A percentile compares a stretch with the other conserved stretches of the same genome.
Evolutionary conservation across 2,888 invertebrate species (phyloP).

Genomic region (Nomada hirtipes): DNA sequence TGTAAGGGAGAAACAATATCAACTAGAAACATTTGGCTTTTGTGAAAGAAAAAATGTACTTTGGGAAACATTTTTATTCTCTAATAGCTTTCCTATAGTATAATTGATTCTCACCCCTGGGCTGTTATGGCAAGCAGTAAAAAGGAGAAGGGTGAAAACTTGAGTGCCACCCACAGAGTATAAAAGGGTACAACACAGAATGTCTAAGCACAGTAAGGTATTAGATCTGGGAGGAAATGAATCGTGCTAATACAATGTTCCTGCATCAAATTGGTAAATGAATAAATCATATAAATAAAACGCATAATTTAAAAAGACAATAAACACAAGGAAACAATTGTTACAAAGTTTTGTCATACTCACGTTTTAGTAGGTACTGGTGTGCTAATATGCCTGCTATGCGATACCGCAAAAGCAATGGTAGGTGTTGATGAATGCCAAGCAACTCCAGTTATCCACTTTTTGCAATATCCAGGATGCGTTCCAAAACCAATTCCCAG

Average conservation of each 20-base stretch:
- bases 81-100: not conserved
- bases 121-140: slow-evolving; percentile 29
- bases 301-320: slow-evolving; percentile 13
- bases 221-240: slow-evolving; percentile 60
- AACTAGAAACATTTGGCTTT: not conserved
- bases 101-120: slow-evolving; percentile 23
- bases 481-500: slow-evolving; percentile 97
- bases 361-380: slow-evolving; percentile 73
- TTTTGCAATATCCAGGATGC: slow-evolving; percentile 95
- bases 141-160: slow-evolving; percentile 65
- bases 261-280: slow-evolving; percentile 65
- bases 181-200: slow-evolving; percentile 68
- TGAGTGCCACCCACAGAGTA: slow-evolving; percentile 69
- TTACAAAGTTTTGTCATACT: slow-evolving; percentile 61
- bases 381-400: slow-evolving; percentile 69
- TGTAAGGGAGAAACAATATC: not conserved
- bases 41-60: too few species aligned
- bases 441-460: slow-evolving; percentile 96
- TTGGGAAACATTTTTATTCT: not conserved
- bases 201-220: slow-evolving; percentile 66
- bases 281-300: not conserved
- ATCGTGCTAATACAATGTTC: slow-evolving; percentile 56
- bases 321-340: slow-evolving; percentile 4
- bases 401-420: slow-evolving; percentile 77
- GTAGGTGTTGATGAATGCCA: slow-evolving; percentile 91